Evolutionary conservation across 35 echinoderm and acorn worm genomes (phyloP).

Genomic region (Anneissia japonica): DNA sequence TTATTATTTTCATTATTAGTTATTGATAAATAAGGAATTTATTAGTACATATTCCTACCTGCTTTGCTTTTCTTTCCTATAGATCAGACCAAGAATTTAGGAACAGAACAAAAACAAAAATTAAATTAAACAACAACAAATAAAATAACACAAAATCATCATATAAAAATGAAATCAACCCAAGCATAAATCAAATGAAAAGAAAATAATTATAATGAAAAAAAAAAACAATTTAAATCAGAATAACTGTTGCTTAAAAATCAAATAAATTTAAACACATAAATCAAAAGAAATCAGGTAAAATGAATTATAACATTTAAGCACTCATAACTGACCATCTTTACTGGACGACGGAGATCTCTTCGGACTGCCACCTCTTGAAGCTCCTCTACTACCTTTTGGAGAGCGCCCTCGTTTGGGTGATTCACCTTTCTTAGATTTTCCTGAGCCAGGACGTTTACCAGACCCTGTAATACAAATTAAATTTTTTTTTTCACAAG

Average conservation of each 20-base stretch:
- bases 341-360: conserved; percentile 39
- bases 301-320: background rate
- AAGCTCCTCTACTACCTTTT: conserved; percentile 54
- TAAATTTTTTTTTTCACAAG: too few relatives aligned
- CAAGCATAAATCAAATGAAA: background rate
- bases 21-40: too few relatives aligned
- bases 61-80: conserved; percentile 25
- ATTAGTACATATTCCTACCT: conserved; percentile 11
- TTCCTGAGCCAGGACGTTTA: conserved; percentile 68
- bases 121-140: too few relatives aligned
- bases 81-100: conserved; percentile 1
- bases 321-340: conserved; percentile 10
- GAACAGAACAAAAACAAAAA: too few relatives aligned
- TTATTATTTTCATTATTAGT: too few relatives aligned
- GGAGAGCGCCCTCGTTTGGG: conserved; percentile 66
- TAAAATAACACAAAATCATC: too few relatives aligned
- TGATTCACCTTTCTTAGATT: conserved; percentile 61
- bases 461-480: conserved; percentile 33
- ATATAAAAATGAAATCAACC: too few relatives aligned
- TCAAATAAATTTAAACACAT: background rate
- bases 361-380: conserved; percentile 69
- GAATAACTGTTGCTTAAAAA: background rate
- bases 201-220: background rate
- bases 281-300: background rate
- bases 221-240: background rate